Evolutionary conservation across 2,888 invertebrate genomes (phyloP).

Genomic region (Agonopterix arenella): DNA sequence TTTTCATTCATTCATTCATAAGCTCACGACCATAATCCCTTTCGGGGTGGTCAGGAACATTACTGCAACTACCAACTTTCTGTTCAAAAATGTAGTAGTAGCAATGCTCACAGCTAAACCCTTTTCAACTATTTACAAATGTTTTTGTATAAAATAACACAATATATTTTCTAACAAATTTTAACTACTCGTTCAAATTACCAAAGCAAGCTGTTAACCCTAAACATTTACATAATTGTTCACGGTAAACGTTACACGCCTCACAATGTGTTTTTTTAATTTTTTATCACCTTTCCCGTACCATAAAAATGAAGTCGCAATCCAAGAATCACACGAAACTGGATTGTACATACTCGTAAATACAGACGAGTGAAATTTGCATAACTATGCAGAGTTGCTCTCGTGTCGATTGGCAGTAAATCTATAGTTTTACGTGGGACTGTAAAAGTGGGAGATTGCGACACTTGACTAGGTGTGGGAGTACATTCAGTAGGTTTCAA

Average conservation of each 20-base stretch:
- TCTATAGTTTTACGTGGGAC: slow-evolving; percentile 14
- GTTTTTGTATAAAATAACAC: too few species aligned
- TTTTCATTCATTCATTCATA: too few species aligned
- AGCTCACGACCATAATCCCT: too few species aligned
- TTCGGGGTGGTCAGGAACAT: too few species aligned
- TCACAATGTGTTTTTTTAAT: background rate
- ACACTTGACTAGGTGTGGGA: slow-evolving; percentile 7
- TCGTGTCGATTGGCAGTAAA: slow-evolving; percentile 17
- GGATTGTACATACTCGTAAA: too few species aligned
- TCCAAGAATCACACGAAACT: too few species aligned
- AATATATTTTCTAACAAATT: too few species aligned
- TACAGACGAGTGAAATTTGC: slow-evolving; percentile 1
- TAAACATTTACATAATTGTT: background rate
- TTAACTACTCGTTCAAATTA: too few species aligned
- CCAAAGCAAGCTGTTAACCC: background rate
- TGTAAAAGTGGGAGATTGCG: slow-evolving; percentile 19
- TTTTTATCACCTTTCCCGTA: background rate
- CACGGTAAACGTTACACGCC: background rate
- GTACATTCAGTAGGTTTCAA: background rate
- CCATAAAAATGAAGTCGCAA: background rate
- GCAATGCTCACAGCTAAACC: too few species aligned
- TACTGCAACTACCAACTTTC: too few species aligned
- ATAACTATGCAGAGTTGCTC: slow-evolving; percentile 6
- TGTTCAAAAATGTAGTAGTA: too few species aligned
- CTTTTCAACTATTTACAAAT: too few species aligned